Percentiles rank a stretch among this genome's conserved stretches.
Conservation (phyloP, 1,140 invertebrate genomes). For the Drosophila parabipectinata region DNA sequence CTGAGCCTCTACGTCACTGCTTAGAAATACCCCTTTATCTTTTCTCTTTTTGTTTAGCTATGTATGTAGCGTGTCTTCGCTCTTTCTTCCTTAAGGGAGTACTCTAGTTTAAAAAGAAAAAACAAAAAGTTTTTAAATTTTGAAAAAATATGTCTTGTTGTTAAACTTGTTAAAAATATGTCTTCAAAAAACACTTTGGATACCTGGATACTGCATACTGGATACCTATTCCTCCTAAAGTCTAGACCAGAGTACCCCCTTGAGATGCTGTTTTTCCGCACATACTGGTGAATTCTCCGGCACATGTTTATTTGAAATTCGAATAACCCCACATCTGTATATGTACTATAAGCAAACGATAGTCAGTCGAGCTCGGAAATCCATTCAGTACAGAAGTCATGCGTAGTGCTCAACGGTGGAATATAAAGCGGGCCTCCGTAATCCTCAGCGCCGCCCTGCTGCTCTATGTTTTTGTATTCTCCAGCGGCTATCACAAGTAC, state of each 20-base stretch:
- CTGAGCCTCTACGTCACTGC: too few relatives aligned
- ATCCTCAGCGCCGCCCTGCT: slow-evolving; percentile 44
- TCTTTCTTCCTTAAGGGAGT: too few relatives aligned
- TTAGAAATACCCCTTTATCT: too few relatives aligned
- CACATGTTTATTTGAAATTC: slow-evolving; percentile 74
- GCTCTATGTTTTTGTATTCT: slow-evolving; percentile 69
- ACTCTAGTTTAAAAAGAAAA: too few relatives aligned
- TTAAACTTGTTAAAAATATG: too few relatives aligned
- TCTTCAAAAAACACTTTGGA: too few relatives aligned
- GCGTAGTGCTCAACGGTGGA: slow-evolving; percentile 63
- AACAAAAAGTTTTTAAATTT: too few relatives aligned
- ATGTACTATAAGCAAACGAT: slow-evolving; percentile 29
- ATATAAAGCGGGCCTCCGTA: slow-evolving; percentile 65
- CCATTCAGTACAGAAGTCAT: slow-evolving; percentile 40
- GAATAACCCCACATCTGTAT: slow-evolving; percentile 26
- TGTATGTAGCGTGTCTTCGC: too few relatives aligned
- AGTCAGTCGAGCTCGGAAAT: slow-evolving; percentile 21
- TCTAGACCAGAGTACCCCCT: not conserved
- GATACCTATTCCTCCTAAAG: too few relatives aligned
- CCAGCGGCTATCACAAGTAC: slow-evolving; percentile 72
- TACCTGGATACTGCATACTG: too few relatives aligned
- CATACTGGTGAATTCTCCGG: slow-evolving; percentile 13
- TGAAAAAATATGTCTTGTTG: too few relatives aligned
- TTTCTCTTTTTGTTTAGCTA: too few relatives aligned
- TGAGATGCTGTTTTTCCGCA: slow-evolving; percentile 20